These are phyloP conservation scores for Muscicapa adusta DNA, from an alignment of 2,113 vertebrate species.

Conservation along the genomic window DNA sequence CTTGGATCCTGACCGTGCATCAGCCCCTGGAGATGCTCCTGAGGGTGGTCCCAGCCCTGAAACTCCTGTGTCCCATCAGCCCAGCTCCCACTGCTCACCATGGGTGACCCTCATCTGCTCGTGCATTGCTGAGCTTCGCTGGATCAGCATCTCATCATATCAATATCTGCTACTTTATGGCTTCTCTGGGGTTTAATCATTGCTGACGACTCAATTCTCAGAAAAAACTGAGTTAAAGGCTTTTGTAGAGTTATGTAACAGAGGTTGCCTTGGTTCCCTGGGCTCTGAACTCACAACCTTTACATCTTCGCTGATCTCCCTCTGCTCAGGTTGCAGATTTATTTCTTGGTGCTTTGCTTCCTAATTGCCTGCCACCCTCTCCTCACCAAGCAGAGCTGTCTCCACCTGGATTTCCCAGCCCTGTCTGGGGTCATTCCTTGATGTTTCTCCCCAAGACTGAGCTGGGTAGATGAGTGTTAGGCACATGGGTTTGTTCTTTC, in stretches of 20 bases:
- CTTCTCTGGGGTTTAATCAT: conserved; percentile 37
- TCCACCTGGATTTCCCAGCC: not conserved
- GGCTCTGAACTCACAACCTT: not conserved
- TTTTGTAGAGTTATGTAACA: conserved; percentile 27
- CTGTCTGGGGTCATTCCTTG: not conserved
- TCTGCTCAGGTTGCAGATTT: not conserved
- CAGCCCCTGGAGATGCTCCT: not conserved
- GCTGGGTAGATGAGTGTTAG: not conserved
- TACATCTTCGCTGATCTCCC: not conserved
- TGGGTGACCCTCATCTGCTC: rapidly evolving
- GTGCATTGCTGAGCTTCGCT: rapidly evolving
- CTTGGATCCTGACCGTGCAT: not conserved
- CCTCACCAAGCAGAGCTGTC: not conserved
- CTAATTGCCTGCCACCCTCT: not conserved
- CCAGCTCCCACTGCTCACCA: not conserved
- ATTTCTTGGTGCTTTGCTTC: not conserved
- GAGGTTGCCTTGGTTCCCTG: not conserved
- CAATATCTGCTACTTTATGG: conserved; percentile 25
- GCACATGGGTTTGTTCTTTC: not conserved
- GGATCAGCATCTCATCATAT: not conserved
- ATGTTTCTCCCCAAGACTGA: not conserved
- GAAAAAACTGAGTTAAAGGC: conserved; percentile 50
- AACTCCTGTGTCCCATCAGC: rapidly evolving
- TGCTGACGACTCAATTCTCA: not conserved
- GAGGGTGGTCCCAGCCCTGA: not conserved